Percentiles rank a stretch among this genome's conserved stretches.
Evolutionary conservation across 2,797 vertebrate genomes (phyloP).

Genomic region (Cephalopachus bancanus): DNA sequence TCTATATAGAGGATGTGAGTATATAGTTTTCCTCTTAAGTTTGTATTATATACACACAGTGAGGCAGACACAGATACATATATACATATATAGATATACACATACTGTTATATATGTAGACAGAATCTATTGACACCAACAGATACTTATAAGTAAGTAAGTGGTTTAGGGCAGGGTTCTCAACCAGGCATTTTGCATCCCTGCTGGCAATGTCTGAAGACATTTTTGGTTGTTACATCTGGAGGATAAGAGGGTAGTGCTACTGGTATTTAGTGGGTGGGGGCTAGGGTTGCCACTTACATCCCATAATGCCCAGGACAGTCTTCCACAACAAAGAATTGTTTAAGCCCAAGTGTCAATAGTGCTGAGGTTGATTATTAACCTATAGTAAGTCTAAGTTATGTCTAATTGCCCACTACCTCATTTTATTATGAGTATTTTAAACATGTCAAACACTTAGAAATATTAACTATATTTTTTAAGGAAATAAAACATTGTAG

Average conservation of each 20-base stretch:
- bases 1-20: not conserved
- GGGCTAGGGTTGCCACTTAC: no score
- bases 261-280: not conserved
- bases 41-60: not conserved
- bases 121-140: no score
- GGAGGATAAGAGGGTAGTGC: not conserved
- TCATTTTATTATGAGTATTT: not conserved
- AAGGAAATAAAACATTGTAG: not conserved
- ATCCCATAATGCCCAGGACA: not conserved
- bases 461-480: not conserved
- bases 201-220: not conserved
- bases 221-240: not conserved
- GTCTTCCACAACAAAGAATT: not conserved
- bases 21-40: not conserved
- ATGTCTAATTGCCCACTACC: not conserved
- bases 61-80: not conserved
- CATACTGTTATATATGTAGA: no score
- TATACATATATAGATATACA: not conserved
- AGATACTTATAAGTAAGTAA: no score
- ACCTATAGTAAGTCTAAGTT: not conserved
- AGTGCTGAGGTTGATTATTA: not conserved
- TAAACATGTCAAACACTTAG: not conserved
- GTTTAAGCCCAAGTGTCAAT: fast-evolving
- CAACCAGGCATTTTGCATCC: not conserved
- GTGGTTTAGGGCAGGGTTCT: not conserved